Conservation (phyloP, 2,113 vertebrate species). For the Chionodraco myersi region DNA sequence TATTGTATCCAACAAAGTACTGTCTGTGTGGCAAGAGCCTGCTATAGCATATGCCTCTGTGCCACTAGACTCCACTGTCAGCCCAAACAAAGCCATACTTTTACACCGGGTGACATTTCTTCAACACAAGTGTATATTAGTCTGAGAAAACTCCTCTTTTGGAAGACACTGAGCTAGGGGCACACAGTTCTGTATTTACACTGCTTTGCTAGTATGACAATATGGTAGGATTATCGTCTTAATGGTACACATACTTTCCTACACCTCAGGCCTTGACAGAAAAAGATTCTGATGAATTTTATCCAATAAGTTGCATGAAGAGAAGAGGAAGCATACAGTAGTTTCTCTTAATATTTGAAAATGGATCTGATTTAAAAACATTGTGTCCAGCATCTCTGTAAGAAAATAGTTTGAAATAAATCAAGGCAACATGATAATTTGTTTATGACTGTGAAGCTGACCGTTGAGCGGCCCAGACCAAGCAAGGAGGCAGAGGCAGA, state of each 20-base stretch:
- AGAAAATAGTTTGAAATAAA: neutral
- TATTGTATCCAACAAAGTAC: neutral
- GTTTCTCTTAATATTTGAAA: neutral
- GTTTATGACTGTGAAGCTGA: too few relatives aligned
- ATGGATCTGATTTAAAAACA: too few relatives aligned
- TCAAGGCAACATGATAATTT: neutral
- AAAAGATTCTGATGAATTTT: slow-evolving; percentile 33
- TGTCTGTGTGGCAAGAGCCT: neutral
- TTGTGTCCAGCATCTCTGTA: too few relatives aligned
- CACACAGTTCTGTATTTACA: slow-evolving; percentile 42
- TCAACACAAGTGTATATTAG: slow-evolving; percentile 19
- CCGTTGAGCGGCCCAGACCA: too few relatives aligned
- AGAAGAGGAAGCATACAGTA: neutral
- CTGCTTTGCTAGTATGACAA: slow-evolving; percentile 49
- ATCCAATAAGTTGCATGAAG: slow-evolving; percentile 25
- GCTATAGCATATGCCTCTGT: neutral
- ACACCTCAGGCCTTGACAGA: slow-evolving; percentile 21
- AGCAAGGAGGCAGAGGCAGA: too few relatives aligned
- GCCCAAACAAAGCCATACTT: slow-evolving; percentile 12
- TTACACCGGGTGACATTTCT: slow-evolving; percentile 13
- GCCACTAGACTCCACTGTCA: neutral
- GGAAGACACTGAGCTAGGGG: slow-evolving; percentile 30
- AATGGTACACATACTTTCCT: slow-evolving; percentile 17
- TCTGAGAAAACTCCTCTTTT: slow-evolving; percentile 28
- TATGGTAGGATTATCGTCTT: slow-evolving; percentile 34